Percentiles rank a stretch among this genome's conserved stretches.
These are phyloP conservation scores for Styela plicata DNA, from an alignment of 23 tunicate species.

Conservation along the genomic window DNA sequence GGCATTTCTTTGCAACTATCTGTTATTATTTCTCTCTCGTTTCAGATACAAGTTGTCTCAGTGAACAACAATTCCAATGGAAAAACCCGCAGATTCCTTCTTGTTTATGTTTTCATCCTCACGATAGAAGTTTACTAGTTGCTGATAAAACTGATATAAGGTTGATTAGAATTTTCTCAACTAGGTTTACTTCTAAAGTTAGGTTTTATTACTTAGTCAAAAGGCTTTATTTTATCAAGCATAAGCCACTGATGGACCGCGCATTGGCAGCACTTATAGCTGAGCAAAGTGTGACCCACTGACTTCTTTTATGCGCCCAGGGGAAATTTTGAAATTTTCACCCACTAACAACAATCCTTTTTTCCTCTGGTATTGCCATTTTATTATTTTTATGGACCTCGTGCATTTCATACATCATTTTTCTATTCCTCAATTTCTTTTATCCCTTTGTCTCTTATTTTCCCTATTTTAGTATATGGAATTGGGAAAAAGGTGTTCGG, in stretches of 20 bases:
- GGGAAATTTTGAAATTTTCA: background rate
- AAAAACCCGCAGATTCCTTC: slow-evolving; percentile 51
- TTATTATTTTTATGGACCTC: background rate
- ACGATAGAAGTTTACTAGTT: slow-evolving; percentile 54
- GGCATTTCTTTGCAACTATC: too few relatives aligned
- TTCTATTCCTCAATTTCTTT: background rate
- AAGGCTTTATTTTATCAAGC: too few relatives aligned
- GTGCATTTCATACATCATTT: too few relatives aligned
- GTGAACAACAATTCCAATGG: slow-evolving; percentile 74
- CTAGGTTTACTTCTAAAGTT: too few relatives aligned
- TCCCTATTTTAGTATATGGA: slow-evolving; percentile 60
- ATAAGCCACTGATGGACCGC: too few relatives aligned
- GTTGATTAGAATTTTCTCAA: too few relatives aligned
- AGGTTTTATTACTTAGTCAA: too few relatives aligned
- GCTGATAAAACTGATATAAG: slow-evolving; percentile 57
- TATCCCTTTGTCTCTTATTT: background rate
- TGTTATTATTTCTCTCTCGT: background rate
- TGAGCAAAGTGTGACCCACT: too few relatives aligned
- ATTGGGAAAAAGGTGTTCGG: slow-evolving; percentile 72
- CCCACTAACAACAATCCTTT: background rate
- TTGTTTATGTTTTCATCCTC: slow-evolving; percentile 52
- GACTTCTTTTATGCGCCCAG: too few relatives aligned
- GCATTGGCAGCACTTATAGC: too few relatives aligned
- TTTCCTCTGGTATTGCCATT: background rate
- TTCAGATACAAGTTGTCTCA: slow-evolving; percentile 56